These are phyloP conservation scores for Erpobdella octoculata DNA, from an alignment of 2,888 invertebrate genomes.

Conservation along the genomic window DNA sequence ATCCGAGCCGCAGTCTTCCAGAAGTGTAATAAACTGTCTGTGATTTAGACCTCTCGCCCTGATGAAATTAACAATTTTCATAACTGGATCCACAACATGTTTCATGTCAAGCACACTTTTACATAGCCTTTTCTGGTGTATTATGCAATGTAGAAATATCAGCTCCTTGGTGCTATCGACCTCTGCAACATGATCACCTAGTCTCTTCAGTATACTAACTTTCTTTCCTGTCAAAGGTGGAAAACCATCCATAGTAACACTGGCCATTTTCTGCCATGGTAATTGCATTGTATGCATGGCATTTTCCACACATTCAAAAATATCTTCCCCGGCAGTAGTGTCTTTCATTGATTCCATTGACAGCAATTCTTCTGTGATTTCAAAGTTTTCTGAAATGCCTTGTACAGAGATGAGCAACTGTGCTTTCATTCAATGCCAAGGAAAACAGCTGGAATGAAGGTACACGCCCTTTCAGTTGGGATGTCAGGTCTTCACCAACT, in stretches of 20 bases:
- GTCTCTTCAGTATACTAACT: background rate
- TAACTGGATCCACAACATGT: constrained; percentile 15
- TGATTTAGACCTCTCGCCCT: constrained; percentile 22
- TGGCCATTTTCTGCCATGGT: background rate
- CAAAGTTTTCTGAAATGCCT: background rate
- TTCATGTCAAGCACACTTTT: background rate
- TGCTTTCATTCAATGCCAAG: constrained; percentile 17
- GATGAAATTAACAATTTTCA: constrained; percentile 7
- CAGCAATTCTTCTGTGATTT: constrained; percentile 1
- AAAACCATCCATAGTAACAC: constrained; percentile 14
- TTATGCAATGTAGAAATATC: background rate
- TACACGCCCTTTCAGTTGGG: background rate
- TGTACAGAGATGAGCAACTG: background rate
- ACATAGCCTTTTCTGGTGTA: background rate
- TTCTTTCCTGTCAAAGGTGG: constrained; percentile 13
- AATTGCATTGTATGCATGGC: background rate
- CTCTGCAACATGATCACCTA: background rate
- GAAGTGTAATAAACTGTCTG: constrained; percentile 13
- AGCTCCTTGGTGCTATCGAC: background rate
- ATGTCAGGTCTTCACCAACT: constrained; percentile 7
- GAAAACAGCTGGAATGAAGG: too few relatives aligned
- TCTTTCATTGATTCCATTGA: constrained; percentile 3
- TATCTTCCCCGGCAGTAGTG: constrained; percentile 13
- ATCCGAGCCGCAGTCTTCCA: constrained; percentile 14
- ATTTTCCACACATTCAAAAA: background rate